These are phyloP conservation scores for Shinisaurus crocodilurus DNA, from an alignment of 2,113 vertebrate genomes.

Conservation along the genomic window DNA sequence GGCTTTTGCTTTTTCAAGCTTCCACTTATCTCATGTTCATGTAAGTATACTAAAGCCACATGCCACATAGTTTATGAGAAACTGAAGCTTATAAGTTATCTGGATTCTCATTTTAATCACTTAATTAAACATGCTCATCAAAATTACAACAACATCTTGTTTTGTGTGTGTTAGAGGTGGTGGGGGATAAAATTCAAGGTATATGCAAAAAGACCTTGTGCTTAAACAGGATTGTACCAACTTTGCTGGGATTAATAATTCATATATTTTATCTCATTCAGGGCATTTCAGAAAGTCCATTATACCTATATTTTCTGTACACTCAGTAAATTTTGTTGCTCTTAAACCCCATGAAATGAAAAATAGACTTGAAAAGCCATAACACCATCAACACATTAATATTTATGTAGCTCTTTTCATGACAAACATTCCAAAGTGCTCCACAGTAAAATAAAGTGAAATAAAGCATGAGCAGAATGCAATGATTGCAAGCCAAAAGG, in stretches of 20 bases:
- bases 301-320: conserved; percentile 76
- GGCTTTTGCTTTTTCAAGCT: neutral
- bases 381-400: conserved; percentile 81
- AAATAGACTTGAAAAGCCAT: conserved; percentile 74
- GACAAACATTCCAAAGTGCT: conserved; percentile 74
- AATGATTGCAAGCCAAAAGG: conserved; percentile 66
- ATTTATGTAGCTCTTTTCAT: conserved; percentile 79
- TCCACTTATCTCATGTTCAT: neutral
- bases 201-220: conserved; percentile 52
- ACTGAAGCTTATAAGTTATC: neutral
- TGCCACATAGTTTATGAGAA: neutral
- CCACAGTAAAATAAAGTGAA: conserved; percentile 71
- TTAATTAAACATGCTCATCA: conserved; percentile 35
- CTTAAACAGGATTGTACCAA: conserved; percentile 56
- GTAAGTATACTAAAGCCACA: neutral
- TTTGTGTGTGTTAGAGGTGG: neutral
- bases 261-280: conserved; percentile 74
- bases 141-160: conserved; percentile 10
- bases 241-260: conserved; percentile 78
- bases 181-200: neutral
- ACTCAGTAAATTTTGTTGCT: conserved; percentile 80
- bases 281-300: conserved; percentile 73
- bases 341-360: conserved; percentile 78
- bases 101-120: conserved; percentile 8
- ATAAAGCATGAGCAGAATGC: conserved; percentile 69